These are phyloP conservation scores for Magallana gigas DNA, from an alignment of 1,140 invertebrate species.

Conservation along the genomic window DNA sequence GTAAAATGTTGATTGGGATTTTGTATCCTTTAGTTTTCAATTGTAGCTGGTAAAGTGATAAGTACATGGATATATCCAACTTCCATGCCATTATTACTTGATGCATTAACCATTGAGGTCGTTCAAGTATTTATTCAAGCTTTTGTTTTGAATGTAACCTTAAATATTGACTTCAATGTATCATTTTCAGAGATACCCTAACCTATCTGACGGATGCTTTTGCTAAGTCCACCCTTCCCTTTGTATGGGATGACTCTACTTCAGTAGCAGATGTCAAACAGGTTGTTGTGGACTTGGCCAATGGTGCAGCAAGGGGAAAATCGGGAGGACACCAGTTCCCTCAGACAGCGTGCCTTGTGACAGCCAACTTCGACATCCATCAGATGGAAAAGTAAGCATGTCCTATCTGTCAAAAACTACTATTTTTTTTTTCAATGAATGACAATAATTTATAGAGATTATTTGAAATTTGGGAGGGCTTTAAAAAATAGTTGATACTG, in stretches of 20 bases:
- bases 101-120: no score
- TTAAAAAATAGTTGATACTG: no score
- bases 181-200: constrained; percentile 13
- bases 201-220: background rate
- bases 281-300: background rate
- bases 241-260: background rate
- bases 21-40: no score
- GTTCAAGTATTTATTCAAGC: background rate
- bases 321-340: background rate
- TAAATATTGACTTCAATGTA: background rate
- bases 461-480: no score
- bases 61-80: no score
- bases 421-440: no score
- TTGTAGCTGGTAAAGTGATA: no score
- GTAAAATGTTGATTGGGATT: no score
- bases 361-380: background rate
- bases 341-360: background rate
- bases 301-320: background rate
- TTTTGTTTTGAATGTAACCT: background rate
- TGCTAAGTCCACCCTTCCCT: background rate
- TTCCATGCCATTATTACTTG: no score
- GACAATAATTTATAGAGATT: no score
- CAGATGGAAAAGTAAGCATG: background rate
- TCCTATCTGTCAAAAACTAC: no score
- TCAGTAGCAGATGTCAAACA: background rate